These are phyloP conservation scores for Asteroscopus sphinx DNA, from an alignment of 2,888 invertebrate genomes.

Conservation along the genomic window DNA sequence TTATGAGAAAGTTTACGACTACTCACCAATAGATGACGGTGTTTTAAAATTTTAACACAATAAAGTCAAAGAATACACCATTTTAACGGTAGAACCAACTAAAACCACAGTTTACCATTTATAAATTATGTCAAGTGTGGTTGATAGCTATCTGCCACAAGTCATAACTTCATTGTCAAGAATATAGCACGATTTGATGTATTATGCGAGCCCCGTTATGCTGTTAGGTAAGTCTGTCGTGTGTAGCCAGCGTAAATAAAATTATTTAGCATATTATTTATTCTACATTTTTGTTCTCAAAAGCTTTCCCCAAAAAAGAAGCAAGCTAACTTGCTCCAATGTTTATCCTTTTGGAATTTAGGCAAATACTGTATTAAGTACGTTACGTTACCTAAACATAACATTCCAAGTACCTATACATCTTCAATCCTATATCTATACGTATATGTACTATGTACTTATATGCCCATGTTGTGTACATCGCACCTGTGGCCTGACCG, in stretches of 20 bases:
- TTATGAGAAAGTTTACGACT: background rate
- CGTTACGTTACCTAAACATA: background rate
- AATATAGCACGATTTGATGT: background rate
- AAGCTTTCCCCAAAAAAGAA: too few species aligned
- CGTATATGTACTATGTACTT: background rate
- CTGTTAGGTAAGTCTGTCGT: background rate
- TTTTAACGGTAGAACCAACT: conserved; percentile 24
- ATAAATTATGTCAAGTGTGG: conserved; percentile 7
- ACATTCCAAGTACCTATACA: background rate
- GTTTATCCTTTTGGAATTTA: too few species aligned
- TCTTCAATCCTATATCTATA: background rate
- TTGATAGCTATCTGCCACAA: conserved; percentile 5
- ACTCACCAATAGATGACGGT: conserved; percentile 29
- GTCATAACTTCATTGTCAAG: conserved; percentile 10
- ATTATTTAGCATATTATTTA: too few species aligned
- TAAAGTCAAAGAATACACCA: background rate
- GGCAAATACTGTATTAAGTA: background rate
- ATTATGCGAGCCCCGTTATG: conserved; percentile 4
- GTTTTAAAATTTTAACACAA: background rate
- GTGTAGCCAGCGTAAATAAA: background rate
- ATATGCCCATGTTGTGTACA: conserved; percentile 6
- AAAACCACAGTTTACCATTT: background rate
- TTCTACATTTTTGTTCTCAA: too few species aligned
- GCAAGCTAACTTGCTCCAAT: too few species aligned
- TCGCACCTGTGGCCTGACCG: conserved; percentile 40